A percentile compares a stretch with the other conserved stretches of the same genome.
These are phyloP conservation scores for Micropoecilia bifurca DNA, from an alignment of 2,797 vertebrate species.

Conservation along the genomic window DNA sequence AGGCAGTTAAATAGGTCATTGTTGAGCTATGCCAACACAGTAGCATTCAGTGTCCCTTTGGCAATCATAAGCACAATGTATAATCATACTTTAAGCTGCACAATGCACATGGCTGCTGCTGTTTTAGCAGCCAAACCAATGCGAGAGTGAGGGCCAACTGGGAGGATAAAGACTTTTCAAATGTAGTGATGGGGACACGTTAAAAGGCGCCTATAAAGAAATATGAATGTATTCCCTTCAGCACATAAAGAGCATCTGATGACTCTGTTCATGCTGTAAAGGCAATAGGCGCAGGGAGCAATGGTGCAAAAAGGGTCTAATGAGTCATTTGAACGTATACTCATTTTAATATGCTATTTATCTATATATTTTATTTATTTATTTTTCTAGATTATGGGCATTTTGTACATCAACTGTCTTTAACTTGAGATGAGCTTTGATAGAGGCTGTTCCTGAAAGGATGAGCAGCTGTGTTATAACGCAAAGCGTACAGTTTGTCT, in stretches of 20 bases:
- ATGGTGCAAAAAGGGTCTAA: conserved; percentile 12
- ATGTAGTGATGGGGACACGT: conserved; percentile 14
- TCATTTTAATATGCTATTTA: conserved; percentile 69
- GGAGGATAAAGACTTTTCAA: conserved; percentile 16
- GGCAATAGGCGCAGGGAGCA: conserved; percentile 1
- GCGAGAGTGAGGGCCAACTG: not conserved
- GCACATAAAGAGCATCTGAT: conserved; percentile 14
- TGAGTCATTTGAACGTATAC: conserved; percentile 34
- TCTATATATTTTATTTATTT: conserved; percentile 49
- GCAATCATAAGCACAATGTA: conserved; percentile 17
- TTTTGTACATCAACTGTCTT: conserved; percentile 75
- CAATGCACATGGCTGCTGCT: conserved; percentile 60
- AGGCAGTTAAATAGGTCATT: conserved; percentile 13
- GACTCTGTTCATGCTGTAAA: conserved; percentile 14
- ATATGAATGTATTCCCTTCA: conserved; percentile 13
- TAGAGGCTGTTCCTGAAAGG: conserved; percentile 19
- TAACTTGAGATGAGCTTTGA: conserved; percentile 33
- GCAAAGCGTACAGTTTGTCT: not conserved
- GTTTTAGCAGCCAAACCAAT: conserved; percentile 34
- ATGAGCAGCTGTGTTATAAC: conserved; percentile 21
- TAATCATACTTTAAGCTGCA: conserved; percentile 43
- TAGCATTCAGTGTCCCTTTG: conserved; percentile 29
- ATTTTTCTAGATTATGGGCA: conserved; percentile 58
- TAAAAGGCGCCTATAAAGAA: not conserved
- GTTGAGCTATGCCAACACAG: conserved; percentile 45